Base-by-base conservation (phyloP, 2,797 vertebrate genomes). In the Uromys caudimaculatus region DNA sequence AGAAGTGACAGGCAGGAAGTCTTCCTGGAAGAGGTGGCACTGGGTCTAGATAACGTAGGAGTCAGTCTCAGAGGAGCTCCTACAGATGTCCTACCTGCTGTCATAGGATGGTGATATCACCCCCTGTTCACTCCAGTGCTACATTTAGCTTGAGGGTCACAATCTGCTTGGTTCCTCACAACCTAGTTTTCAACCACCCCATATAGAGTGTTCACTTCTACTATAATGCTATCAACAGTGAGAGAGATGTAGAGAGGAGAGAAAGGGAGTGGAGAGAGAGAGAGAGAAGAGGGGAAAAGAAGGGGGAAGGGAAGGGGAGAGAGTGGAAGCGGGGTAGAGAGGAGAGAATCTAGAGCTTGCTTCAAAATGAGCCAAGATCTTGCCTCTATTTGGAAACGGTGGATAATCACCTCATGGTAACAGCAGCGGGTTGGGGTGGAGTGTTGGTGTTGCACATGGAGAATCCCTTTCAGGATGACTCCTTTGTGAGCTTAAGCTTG, bases 241-340 rank as follows among this genome's bases (percentile, higher is more conserved):
- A n/a, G 6, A 50, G 86, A 73, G 38, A 78, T 44, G 41, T 13
- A n/a, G 9, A 35, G 3, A 41, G 10, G 32, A 16, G 21, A 12
- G 32, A 14, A 0, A 38, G 4, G 11, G 24, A 35, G 6, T 35
- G 3, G 41, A 41, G 32, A 35, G 16, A 17, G 6, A 35, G 84
- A 58, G 35, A n/a, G n/a, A n/a, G n/a, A n/a, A 67, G 76, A 56
- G 50, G 41, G 6, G 14, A 52, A 32, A 23, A 1, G 14, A 27
- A 38, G 0, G 1, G 11, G 24, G 0, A 19, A 9, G 8, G 27
- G 35, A 2, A 23, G 11, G 27, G 21, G 38, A 17, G 1, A 8
- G 58, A 17, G 24, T 58, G 3, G 76, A 38, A 54, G 19, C 1
- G 2, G 21, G 12, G 11, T 3, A 12, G 27, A n/a, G 6, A 44